Evolutionary conservation across 2,797 vertebrate species (phyloP).

Genomic region (Apodemus agrarius): DNA sequence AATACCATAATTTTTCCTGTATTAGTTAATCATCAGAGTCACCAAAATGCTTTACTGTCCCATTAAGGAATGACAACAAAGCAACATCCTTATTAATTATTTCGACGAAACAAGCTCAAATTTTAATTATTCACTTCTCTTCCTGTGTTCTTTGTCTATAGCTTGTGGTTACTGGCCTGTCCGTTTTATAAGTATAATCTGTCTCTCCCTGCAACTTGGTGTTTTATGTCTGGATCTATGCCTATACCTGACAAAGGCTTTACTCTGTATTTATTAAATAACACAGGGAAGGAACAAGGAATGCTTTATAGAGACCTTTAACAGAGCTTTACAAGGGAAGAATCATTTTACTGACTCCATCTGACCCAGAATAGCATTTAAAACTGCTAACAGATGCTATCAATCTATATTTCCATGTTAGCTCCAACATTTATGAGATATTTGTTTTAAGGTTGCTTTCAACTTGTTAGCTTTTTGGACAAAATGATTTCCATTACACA

Average conservation of each 20-base stretch:
- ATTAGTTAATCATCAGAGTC: not conserved
- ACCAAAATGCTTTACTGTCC: not conserved
- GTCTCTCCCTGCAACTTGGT: not conserved
- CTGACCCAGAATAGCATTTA: not conserved
- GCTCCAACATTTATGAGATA: not conserved
- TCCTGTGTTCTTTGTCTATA: not conserved
- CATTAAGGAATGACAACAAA: not conserved
- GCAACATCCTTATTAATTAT: not conserved
- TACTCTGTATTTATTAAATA: not conserved
- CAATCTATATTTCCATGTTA: not conserved
- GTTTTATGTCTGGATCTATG: not conserved
- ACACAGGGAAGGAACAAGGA: not conserved
- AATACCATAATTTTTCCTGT: not conserved
- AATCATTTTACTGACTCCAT: not conserved
- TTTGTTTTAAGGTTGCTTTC: not conserved
- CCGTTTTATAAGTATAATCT: not conserved
- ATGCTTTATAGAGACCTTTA: not conserved
- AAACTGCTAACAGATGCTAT: not conserved
- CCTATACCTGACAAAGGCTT: not conserved
- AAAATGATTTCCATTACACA: not conserved
- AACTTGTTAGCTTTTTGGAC: not conserved
- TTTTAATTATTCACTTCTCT: not conserved
- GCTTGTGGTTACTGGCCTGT: not conserved
- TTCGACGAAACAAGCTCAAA: not conserved
- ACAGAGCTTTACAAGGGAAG: not conserved